Evolutionary conservation across 2,888 invertebrate genomes (phyloP).

Genomic region (Agrotis puta): DNA sequence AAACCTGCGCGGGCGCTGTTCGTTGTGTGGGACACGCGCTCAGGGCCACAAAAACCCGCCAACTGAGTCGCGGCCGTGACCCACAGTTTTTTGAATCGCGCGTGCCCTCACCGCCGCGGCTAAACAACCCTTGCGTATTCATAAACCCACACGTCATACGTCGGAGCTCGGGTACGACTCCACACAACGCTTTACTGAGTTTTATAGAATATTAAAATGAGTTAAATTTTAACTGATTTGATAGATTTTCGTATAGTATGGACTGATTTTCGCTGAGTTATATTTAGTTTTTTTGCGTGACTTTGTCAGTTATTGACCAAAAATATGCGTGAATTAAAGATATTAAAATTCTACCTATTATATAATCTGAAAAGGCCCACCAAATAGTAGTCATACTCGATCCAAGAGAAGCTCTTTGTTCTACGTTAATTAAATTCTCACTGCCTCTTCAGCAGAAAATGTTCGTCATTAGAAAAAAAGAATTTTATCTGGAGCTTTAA

Average conservation of each 20-base stretch:
- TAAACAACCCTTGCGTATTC: constrained; percentile 88
- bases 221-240: constrained; percentile 40
- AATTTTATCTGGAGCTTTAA: constrained; percentile 76
- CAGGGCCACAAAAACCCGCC: constrained; percentile 78
- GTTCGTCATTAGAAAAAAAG: constrained; percentile 72
- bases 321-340: constrained; percentile 23
- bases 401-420: constrained; percentile 68
- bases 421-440: constrained; percentile 83
- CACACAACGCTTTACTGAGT: constrained; percentile 42
- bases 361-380: constrained; percentile 50
- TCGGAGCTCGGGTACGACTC: constrained; percentile 41
- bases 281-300: not conserved
- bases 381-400: constrained; percentile 60
- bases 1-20: constrained; percentile 76
- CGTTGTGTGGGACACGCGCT: constrained; percentile 72
- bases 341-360: constrained; percentile 56
- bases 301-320: constrained; percentile 2
- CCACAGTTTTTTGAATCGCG: constrained; percentile 83
- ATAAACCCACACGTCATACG: constrained; percentile 80
- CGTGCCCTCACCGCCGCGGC: constrained; percentile 80
- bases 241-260: not conserved
- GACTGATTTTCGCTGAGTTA: not conserved
- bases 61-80: constrained; percentile 79
- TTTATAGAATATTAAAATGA: constrained; percentile 50
- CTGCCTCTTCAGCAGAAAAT: constrained; percentile 72